phyloP scores from a whole-genome alignment of 2,888 invertebrate genomes.

The Polylopha cassiicola region DNA sequence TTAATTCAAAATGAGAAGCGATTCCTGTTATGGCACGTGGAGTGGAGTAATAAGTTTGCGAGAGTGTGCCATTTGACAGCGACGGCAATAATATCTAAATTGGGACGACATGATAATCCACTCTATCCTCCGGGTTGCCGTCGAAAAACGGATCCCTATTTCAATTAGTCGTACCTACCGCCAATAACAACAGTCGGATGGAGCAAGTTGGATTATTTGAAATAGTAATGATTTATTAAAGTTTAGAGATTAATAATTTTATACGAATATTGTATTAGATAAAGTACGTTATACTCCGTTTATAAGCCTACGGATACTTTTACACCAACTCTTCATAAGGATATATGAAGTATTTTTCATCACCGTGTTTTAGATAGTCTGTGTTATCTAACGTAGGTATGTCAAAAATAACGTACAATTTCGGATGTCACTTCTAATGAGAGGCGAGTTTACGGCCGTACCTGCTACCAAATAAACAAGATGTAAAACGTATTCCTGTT shows the following conservation, averaged over 20 bases:
- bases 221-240: too few species aligned
- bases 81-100: slow-evolving; percentile 36
- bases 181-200: slow-evolving; percentile 1
- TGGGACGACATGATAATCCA: slow-evolving; percentile 41
- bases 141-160: slow-evolving; percentile 21
- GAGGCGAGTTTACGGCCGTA: slow-evolving; percentile 50
- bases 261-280: too few species aligned
- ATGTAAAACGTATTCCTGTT: slow-evolving; percentile 49
- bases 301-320: too few species aligned
- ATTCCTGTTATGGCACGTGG: background rate
- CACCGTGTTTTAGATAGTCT: too few species aligned
- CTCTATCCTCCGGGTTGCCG: slow-evolving; percentile 31
- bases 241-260: too few species aligned
- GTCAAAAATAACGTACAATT: slow-evolving; percentile 33
- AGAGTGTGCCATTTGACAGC: slow-evolving; percentile 31
- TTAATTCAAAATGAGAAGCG: slow-evolving; percentile 3
- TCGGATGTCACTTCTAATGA: slow-evolving; percentile 45
- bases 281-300: too few species aligned
- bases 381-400: slow-evolving; percentile 3
- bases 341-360: too few species aligned
- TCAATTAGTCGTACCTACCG: slow-evolving; percentile 15
- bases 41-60: slow-evolving; percentile 8
- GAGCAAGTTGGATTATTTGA: background rate
- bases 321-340: too few species aligned
- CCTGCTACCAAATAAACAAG: slow-evolving; percentile 55